A percentile compares a stretch with the other conserved stretches of the same genome.
phyloP scores from a whole-genome alignment of 2,888 invertebrate genomes.

The Oscheius sp. region DNA sequence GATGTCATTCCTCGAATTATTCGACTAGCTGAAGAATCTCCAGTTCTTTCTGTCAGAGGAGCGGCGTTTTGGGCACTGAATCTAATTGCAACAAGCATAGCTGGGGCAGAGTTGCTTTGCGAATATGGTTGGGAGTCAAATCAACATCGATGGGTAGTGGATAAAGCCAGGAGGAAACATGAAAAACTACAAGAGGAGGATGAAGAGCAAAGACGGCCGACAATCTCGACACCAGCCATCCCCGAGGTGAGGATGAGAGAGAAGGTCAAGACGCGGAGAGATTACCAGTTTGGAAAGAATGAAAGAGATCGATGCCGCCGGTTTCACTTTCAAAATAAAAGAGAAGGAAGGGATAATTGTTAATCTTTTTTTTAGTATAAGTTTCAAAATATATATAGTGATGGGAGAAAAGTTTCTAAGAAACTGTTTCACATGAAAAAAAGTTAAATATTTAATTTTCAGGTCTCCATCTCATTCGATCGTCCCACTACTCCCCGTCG shows the following conservation, averaged over 20 bases:
- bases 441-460: too few relatives aligned
- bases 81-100: slow-evolving; percentile 49
- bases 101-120: slow-evolving; percentile 48
- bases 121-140: slow-evolving; percentile 64
- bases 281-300: too few relatives aligned
- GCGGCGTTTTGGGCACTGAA: slow-evolving; percentile 66
- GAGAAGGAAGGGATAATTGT: too few relatives aligned
- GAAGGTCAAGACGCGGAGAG: neutral
- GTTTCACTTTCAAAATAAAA: too few relatives aligned
- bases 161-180: slow-evolving; percentile 16
- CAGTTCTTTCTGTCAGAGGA: slow-evolving; percentile 62
- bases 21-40: slow-evolving; percentile 57
- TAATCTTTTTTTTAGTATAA: too few relatives aligned
- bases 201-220: slow-evolving; percentile 14
- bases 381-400: too few relatives aligned
- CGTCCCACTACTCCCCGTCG: neutral
- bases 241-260: slow-evolving; percentile 12
- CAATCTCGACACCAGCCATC: slow-evolving; percentile 24
- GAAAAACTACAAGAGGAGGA: slow-evolving; percentile 30
- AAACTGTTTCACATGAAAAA: too few relatives aligned
- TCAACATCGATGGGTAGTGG: slow-evolving; percentile 40
- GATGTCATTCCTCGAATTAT: slow-evolving; percentile 42
- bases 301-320: too few relatives aligned
- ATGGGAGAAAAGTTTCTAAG: too few relatives aligned
- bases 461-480: slow-evolving; percentile 14